phyloP scores from a whole-genome alignment of 2,113 vertebrate genomes.

The Arizona elegans region DNA sequence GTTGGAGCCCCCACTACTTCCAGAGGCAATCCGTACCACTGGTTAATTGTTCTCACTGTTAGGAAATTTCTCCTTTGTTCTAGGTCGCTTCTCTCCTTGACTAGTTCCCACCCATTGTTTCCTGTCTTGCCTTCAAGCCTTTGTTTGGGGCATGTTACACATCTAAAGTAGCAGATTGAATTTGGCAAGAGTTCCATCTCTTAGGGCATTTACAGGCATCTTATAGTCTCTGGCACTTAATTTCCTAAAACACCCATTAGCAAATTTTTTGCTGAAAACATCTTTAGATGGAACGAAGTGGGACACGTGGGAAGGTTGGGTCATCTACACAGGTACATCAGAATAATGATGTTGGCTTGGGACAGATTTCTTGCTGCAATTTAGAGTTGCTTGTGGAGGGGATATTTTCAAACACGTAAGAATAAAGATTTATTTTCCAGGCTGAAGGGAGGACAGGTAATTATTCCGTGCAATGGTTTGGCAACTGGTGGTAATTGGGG shows the following conservation, averaged over 20 bases:
- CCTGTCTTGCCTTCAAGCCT: no score
- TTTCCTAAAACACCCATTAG: background rate
- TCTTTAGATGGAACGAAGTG: background rate
- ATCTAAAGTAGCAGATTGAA: background rate
- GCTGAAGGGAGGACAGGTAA: background rate
- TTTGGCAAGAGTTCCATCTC: background rate
- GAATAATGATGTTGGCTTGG: background rate
- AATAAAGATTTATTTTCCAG: background rate
- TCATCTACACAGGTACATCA: background rate
- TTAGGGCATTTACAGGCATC: background rate
- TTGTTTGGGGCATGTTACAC: background rate
- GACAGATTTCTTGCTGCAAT: background rate
- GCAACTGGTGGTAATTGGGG: background rate
- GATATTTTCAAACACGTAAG: background rate
- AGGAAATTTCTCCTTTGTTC: no score
- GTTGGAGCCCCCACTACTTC: no score
- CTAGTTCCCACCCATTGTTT: no score
- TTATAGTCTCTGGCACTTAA: background rate
- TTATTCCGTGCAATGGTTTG: background rate
- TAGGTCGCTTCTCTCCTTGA: no score
- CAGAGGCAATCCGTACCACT: no score
- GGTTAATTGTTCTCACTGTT: no score
- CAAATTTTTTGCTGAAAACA: background rate
- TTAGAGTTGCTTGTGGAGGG: background rate
- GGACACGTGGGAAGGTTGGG: background rate